A percentile compares a stretch with the other conserved stretches of the same genome.
Conservation (phyloP, 37 sponge, comb jelly and placozoan species). For the Ephydatia muelleri region DNA sequence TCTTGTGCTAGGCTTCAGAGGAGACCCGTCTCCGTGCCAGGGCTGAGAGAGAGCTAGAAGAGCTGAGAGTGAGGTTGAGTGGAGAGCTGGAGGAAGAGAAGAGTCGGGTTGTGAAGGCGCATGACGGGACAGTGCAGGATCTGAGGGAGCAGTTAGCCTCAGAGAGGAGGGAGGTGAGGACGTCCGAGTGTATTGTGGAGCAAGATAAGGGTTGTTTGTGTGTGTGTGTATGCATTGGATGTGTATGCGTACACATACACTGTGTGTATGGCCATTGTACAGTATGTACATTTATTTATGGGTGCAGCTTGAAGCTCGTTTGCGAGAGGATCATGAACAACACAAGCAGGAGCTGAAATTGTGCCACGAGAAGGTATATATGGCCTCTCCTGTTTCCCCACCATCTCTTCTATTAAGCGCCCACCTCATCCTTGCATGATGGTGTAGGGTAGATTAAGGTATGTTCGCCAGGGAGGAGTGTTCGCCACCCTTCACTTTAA, state of each 20-base stretch:
- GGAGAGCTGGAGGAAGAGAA: background rate
- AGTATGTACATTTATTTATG: too few species aligned
- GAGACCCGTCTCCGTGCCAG: background rate
- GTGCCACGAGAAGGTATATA: background rate
- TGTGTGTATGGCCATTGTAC: too few species aligned
- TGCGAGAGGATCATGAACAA: conserved; percentile 24
- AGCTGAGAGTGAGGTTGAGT: conserved; percentile 17
- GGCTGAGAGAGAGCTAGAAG: background rate
- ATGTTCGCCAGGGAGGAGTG: too few species aligned
- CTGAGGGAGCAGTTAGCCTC: background rate
- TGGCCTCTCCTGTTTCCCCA: too few species aligned
- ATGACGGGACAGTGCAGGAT: background rate
- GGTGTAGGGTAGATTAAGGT: too few species aligned
- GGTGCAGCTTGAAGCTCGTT: background rate
- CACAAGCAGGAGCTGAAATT: conserved; percentile 12
- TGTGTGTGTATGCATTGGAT: too few species aligned
- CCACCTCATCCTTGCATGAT: too few species aligned
- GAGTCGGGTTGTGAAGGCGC: conserved; percentile 8
- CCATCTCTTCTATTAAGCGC: too few species aligned
- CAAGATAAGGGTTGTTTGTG: too few species aligned
- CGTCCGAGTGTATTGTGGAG: too few species aligned
- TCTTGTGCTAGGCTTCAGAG: background rate
- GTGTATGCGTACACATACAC: too few species aligned
- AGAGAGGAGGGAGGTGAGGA: conserved; percentile 2
- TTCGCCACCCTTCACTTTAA: too few species aligned